phyloP scores from a whole-genome alignment of 2,888 invertebrate genomes.

The Noctua fimbriata region DNA sequence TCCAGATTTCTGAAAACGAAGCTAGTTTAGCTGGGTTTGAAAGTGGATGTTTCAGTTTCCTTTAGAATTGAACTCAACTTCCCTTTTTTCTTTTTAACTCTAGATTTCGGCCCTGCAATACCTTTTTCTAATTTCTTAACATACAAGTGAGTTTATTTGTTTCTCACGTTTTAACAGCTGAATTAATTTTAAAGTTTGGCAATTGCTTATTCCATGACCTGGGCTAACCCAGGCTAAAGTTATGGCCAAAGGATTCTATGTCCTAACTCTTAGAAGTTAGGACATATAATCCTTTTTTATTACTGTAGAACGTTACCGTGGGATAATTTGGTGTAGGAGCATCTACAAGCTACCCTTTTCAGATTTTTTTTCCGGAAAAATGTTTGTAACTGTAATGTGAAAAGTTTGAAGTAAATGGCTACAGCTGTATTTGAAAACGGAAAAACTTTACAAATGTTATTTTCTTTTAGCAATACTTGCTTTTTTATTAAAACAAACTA shows the following conservation, averaged over 20 bases:
- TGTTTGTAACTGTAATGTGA: slow-evolving; percentile 36
- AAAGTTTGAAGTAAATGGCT: slow-evolving; percentile 47
- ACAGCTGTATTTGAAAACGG: slow-evolving; percentile 26
- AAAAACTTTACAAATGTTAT: slow-evolving; percentile 10
- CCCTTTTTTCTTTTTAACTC: not conserved
- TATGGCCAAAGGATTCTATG: not conserved
- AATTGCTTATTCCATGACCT: not conserved
- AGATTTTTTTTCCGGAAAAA: slow-evolving; percentile 11
- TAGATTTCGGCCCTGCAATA: not conserved
- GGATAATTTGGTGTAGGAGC: not conserved
- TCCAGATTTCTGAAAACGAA: slow-evolving; percentile 14
- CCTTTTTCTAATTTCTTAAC: not conserved
- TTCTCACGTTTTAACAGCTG: not conserved
- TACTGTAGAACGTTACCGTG: not conserved
- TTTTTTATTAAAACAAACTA: slow-evolving; percentile 3
- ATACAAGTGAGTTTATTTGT: not conserved
- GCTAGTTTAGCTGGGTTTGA: slow-evolving; percentile 2
- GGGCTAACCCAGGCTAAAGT: no score
- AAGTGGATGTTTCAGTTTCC: slow-evolving; percentile 13
- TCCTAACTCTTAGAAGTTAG: not conserved
- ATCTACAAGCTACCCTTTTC: slow-evolving; percentile 23
- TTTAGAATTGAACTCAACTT: slow-evolving; percentile 14
- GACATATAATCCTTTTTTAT: not conserved
- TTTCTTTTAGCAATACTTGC: not conserved
- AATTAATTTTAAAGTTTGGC: not conserved